These are phyloP conservation scores for Dolomedes plantarius DNA, from an alignment of 2,888 invertebrate species.

Conservation along the genomic window DNA sequence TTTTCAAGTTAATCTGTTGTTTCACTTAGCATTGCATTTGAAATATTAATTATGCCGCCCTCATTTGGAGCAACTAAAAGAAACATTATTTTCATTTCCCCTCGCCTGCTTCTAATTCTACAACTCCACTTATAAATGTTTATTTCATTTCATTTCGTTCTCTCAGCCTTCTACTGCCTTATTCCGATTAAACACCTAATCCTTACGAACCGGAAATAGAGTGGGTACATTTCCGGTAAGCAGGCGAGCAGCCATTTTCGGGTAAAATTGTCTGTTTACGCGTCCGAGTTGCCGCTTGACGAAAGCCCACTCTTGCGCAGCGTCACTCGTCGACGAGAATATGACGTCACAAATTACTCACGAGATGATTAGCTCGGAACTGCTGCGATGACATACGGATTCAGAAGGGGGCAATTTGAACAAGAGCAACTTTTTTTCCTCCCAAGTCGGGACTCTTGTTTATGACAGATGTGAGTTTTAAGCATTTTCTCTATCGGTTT, in stretches of 20 bases:
- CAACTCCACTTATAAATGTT: not conserved
- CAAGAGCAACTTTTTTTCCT: not conserved
- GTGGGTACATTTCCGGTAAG: slow-evolving; percentile 51
- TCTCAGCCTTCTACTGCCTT: not conserved
- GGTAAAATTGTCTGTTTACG: slow-evolving; percentile 57
- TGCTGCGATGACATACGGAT: slow-evolving; percentile 26
- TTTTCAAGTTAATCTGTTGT: too few relatives aligned
- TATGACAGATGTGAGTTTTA: not conserved
- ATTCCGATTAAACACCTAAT: slow-evolving; percentile 58
- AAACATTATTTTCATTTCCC: not conserved
- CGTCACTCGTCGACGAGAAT: slow-evolving; percentile 46
- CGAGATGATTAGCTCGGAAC: slow-evolving; percentile 46
- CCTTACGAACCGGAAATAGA: slow-evolving; percentile 54
- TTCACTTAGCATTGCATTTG: too few relatives aligned
- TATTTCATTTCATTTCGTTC: slow-evolving; percentile 8
- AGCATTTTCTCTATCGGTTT: not conserved
- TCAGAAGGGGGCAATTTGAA: slow-evolving; percentile 6
- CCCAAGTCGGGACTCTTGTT: not conserved
- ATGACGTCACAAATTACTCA: slow-evolving; percentile 64
- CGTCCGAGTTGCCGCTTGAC: slow-evolving; percentile 38
- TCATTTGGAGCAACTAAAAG: not conserved
- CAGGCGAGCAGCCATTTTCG: slow-evolving; percentile 38
- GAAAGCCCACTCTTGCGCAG: slow-evolving; percentile 30
- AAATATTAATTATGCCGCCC: too few relatives aligned
- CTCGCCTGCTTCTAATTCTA: not conserved